Percentiles rank a stretch among this genome's conserved stretches.
Evolutionary conservation across 2,888 invertebrate species (phyloP).

Genomic region (Dorcus parallelipipedus): DNA sequence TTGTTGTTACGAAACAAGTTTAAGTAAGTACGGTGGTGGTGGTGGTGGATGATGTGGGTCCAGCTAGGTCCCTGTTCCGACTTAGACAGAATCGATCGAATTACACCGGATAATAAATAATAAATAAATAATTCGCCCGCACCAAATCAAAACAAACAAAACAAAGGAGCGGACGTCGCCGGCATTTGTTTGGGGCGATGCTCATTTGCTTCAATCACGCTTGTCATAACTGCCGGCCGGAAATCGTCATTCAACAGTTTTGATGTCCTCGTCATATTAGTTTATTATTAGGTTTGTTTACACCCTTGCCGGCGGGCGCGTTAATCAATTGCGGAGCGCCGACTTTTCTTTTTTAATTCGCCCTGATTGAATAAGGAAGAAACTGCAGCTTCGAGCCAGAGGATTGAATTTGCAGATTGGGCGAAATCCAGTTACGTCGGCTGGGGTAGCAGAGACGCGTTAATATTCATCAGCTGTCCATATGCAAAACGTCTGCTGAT

Average conservation of each 20-base stretch:
- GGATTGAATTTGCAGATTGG: conserved; percentile 30
- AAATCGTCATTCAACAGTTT: conserved; percentile 40
- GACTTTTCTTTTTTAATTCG: neutral
- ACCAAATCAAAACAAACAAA: conserved; percentile 42
- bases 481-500: conserved; percentile 51
- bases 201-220: conserved; percentile 42
- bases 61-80: no score
- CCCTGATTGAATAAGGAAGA: neutral
- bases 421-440: conserved; percentile 30
- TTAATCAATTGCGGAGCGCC: neutral
- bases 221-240: conserved; percentile 42
- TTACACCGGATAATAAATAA: conserved; percentile 36
- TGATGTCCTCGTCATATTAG: conserved; percentile 32
- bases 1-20: no score
- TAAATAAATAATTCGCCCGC: conserved; percentile 38
- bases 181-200: conserved; percentile 34
- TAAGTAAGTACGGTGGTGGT: no score
- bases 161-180: conserved; percentile 20
- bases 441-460: conserved; percentile 32
- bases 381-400: neutral
- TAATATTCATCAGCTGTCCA: conserved; percentile 49
- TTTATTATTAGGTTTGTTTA: conserved; percentile 27
- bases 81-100: conserved; percentile 27
- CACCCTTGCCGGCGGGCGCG: neutral
- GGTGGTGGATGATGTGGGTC: no score